Conservation (phyloP, 1,140 invertebrate genomes). For the Drosophila prosaltans region DNA sequence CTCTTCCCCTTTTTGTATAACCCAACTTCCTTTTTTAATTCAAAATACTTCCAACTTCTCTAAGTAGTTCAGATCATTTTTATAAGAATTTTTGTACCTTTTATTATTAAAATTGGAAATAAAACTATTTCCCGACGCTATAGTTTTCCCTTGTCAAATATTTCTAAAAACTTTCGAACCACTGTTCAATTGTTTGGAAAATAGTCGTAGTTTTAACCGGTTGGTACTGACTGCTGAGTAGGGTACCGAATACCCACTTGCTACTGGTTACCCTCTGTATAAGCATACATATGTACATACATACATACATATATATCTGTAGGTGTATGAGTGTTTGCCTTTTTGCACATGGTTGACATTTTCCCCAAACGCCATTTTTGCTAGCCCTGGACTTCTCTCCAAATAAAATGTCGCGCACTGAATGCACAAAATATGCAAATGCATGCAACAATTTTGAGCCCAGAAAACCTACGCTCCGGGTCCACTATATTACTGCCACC, state of each 20-base stretch:
- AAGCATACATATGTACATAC: background rate
- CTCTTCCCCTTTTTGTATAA: too few relatives aligned
- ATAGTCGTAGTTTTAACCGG: constrained; percentile 53
- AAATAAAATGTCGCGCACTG: constrained; percentile 71
- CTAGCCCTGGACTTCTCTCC: constrained; percentile 57
- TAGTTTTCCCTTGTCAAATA: too few relatives aligned
- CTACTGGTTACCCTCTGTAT: constrained; percentile 37
- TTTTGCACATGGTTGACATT: constrained; percentile 65
- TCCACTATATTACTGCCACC: background rate
- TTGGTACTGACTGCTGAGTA: constrained; percentile 21
- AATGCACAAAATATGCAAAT: constrained; percentile 74
- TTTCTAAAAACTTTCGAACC: background rate
- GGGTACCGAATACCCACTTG: constrained; percentile 28
- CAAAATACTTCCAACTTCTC: too few relatives aligned
- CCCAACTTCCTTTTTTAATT: too few relatives aligned
- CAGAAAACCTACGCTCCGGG: background rate
- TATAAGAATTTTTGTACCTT: too few relatives aligned
- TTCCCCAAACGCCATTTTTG: constrained; percentile 58
- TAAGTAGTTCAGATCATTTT: too few relatives aligned
- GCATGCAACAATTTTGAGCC: constrained; percentile 54
- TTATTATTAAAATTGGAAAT: too few relatives aligned
- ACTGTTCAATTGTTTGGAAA: constrained; percentile 31
- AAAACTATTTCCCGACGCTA: too few relatives aligned
- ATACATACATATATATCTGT: background rate
- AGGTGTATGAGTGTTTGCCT: constrained; percentile 40